Evolutionary conservation across 2,797 vertebrate species (phyloP), one percentile per base, ranked within the genome.

Genomic region (Cottoperca gobio): DNA sequence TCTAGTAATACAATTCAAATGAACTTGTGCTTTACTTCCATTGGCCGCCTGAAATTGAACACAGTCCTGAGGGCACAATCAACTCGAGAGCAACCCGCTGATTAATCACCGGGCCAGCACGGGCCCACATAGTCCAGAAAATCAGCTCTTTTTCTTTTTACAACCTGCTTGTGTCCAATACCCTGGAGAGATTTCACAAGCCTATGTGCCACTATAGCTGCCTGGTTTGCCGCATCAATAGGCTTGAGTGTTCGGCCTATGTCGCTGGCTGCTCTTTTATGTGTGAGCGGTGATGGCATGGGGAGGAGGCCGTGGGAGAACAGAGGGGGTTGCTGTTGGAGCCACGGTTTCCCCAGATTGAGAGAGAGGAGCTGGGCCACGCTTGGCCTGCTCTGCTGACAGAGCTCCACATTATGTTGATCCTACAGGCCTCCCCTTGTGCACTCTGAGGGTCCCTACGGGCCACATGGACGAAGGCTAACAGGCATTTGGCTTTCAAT

Each of bases 361-460:
- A 79, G 79, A 78, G 84, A 48, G 78, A 71, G 64, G 88, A 86
- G 83, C 79, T 60, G 85, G 68, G 74, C 65, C 5, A 62, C 24
- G 58, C 87, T 88, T 64, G 70, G 78, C 79, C 71, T 63, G 65
- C 88, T 78, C 57, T 61, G 64, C 88, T 88, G 70, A 95, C 92
- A 95, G 89, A 94, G 90, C 64, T 75, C 78, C 78, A 65, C 89
- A 92, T 94, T 95, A 94, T 94, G 80, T 82, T 70, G 71, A 70
- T 65, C 84, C 83, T 61, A 92, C 91, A 92, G 90, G 79, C 89
- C 85, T 82, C 79, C 68, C 79, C 91, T 93, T 91, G 92, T 92
- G 86, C 76, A 55, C 62, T 76, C 68, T 50, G 68, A 78, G 83
- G 73, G 71, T 81, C 79, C 84, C 67, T 62, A 74, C 31, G 23